Evolutionary conservation across 1,140 invertebrate genomes (phyloP), one percentile per base, ranked within the genome.

Genomic region (Drosophila watanabei): DNA sequence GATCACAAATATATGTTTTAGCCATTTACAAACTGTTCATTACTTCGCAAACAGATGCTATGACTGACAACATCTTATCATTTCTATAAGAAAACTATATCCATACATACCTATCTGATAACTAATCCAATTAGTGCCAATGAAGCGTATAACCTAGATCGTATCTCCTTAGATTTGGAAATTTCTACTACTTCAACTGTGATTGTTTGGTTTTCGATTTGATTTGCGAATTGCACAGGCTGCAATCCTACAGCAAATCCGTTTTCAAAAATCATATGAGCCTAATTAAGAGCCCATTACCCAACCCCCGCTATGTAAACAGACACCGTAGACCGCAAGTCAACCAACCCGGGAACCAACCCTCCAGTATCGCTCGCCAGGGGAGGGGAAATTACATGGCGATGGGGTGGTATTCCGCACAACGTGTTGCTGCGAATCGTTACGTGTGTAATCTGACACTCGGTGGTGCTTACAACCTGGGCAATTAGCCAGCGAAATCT

Each of bases 281-380:
- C 79, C 85, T 89, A 90, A 89, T 89, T 89, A 90, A 89, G 86
- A 89, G 85, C 60, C 86, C 85, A 89, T 89, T 89, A 89, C 85
- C 41, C 85, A 85, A 61, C 69, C 83, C 71, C 43, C 35, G 9
- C 54, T 28, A 52, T 33, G 85, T 89, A 90, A 89, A 79, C 58
- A 89, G 85, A 89, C 88, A 90, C 48, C 59, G 60, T 20, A 76
- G 84, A 90, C 85, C 85, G 75, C 85, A 89, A 84, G 80, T 88
- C 57, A 83, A 66, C 16, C 39, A 63, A 80, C 11, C 66, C 5
- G 20, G 30, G 43, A 45, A 62, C 13, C 77, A 43, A 80, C 75
- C 75, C 75, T 62, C 49, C 0, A 11, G 18, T 11, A 52, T 33
- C 10, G 16, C 4, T n/a, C 48, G 14, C 14, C n/a, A 37, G 32